Conservation (phyloP, 2,113 vertebrate species). For the Polypterus bichir region DNA sequence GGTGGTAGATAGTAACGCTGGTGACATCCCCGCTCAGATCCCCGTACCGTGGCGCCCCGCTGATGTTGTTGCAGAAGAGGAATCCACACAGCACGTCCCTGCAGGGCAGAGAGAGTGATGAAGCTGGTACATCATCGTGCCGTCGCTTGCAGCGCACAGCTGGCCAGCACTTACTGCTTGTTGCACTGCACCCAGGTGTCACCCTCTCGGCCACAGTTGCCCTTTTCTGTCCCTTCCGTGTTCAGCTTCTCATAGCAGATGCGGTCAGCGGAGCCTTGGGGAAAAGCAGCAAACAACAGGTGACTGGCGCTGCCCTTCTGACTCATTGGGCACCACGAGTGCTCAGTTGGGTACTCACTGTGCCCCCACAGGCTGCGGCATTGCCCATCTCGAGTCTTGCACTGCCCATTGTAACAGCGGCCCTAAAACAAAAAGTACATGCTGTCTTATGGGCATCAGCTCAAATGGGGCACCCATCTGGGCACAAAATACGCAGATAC, state of each 20-base stretch:
- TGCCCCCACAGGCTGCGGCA: conserved; percentile 75
- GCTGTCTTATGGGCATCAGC: too few relatives aligned
- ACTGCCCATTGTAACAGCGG: conserved; percentile 77
- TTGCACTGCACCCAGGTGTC: conserved; percentile 81
- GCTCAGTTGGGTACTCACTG: conserved; percentile 45
- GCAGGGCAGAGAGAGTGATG: not conserved
- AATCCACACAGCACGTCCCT: conserved; percentile 89
- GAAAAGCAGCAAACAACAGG: not conserved
- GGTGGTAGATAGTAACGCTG: conserved; percentile 82
- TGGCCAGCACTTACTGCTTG: conserved; percentile 68
- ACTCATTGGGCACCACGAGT: not conserved
- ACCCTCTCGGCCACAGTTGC: conserved; percentile 76
- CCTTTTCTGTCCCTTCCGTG: conserved; percentile 81
- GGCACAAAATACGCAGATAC: too few relatives aligned
- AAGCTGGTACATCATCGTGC: too few relatives aligned
- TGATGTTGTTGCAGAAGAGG: conserved; percentile 80
- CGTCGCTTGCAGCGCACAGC: too few relatives aligned
- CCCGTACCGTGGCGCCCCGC: conserved; percentile 65
- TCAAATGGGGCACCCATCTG: too few relatives aligned
- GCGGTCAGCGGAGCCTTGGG: conserved; percentile 68
- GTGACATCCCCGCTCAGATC: conserved; percentile 79
- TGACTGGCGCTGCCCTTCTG: too few relatives aligned
- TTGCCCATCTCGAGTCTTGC: conserved; percentile 78
- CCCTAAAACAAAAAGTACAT: conserved; percentile 44
- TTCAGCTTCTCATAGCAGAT: conserved; percentile 94